Conservation (phyloP, 2,113 vertebrate species). For the Procapra przewalskii region DNA sequence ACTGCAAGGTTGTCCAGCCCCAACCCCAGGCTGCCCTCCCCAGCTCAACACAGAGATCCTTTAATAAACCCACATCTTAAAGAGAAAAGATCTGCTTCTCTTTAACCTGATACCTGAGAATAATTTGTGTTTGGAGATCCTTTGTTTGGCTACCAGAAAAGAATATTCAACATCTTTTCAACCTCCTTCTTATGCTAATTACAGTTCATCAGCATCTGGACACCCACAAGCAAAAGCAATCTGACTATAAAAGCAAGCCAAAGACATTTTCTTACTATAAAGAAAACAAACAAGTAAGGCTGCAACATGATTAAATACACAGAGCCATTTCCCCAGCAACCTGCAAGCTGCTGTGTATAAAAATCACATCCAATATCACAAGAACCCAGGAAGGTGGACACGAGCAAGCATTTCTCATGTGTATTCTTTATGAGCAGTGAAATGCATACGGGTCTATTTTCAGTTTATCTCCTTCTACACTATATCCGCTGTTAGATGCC, state of each 20-base stretch:
- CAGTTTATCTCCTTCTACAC: slow-evolving; percentile 6
- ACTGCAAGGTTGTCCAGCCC: not conserved
- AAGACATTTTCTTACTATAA: slow-evolving; percentile 53
- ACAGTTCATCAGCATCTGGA: slow-evolving; percentile 67
- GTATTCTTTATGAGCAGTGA: slow-evolving; percentile 46
- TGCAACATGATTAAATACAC: slow-evolving; percentile 57
- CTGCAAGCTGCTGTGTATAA: slow-evolving; percentile 27
- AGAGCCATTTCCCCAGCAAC: slow-evolving; percentile 53
- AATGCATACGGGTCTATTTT: slow-evolving; percentile 37
- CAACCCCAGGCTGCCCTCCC: not conserved
- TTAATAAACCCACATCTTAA: not conserved
- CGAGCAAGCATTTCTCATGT: slow-evolving; percentile 25
- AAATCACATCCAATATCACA: slow-evolving; percentile 36
- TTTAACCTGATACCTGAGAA: not conserved
- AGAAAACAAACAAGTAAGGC: slow-evolving; percentile 42
- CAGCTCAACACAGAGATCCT: not conserved
- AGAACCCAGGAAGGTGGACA: slow-evolving; percentile 41
- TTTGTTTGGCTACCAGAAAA: slow-evolving; percentile 56
- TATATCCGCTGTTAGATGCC: not conserved
- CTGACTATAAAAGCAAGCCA: slow-evolving; percentile 57
- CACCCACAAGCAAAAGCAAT: slow-evolving; percentile 72
- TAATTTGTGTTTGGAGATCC: slow-evolving; percentile 37
- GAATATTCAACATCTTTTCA: slow-evolving; percentile 54
- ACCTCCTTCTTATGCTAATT: slow-evolving; percentile 67
- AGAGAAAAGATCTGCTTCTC: not conserved